Conservation (phyloP, 2,888 invertebrate species). For the Dinocampus coccinellae region DNA sequence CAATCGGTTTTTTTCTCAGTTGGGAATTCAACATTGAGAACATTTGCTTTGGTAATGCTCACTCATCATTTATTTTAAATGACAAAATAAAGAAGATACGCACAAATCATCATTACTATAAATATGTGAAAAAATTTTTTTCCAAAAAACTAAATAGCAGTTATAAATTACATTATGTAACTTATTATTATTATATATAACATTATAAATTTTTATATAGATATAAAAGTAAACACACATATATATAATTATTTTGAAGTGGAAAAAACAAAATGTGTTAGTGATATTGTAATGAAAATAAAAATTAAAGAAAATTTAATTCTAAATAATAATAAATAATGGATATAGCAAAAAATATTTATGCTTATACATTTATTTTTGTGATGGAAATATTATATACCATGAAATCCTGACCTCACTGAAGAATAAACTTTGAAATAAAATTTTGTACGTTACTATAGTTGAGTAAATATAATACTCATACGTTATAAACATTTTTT, state of each 20-base stretch:
- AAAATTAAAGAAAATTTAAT: not conserved
- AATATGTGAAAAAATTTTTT: not conserved
- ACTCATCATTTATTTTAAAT: not conserved
- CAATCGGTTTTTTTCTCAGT: not conserved
- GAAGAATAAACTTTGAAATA: not conserved
- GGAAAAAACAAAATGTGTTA: not conserved
- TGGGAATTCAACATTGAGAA: slow-evolving; percentile 7
- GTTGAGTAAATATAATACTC: not conserved
- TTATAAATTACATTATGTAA: not conserved
- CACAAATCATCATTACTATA: not conserved
- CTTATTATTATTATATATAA: not conserved
- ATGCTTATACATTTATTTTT: not conserved
- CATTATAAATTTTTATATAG: too few species aligned
- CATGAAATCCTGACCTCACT: not conserved
- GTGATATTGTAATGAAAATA: not conserved
- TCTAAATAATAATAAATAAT: not conserved
- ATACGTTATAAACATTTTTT: too few species aligned
- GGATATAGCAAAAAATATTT: not conserved
- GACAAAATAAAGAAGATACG: not conserved
- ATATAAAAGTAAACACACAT: too few species aligned
- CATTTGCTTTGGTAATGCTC: not conserved
- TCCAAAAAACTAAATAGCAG: not conserved
- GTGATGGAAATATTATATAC: not conserved
- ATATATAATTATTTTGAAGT: too few species aligned
- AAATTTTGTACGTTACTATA: not conserved